A percentile compares a stretch with the other conserved stretches of the same genome.
Evolutionary conservation across 2,888 invertebrate species (phyloP).

Genomic region (Nymphalis c-album): DNA sequence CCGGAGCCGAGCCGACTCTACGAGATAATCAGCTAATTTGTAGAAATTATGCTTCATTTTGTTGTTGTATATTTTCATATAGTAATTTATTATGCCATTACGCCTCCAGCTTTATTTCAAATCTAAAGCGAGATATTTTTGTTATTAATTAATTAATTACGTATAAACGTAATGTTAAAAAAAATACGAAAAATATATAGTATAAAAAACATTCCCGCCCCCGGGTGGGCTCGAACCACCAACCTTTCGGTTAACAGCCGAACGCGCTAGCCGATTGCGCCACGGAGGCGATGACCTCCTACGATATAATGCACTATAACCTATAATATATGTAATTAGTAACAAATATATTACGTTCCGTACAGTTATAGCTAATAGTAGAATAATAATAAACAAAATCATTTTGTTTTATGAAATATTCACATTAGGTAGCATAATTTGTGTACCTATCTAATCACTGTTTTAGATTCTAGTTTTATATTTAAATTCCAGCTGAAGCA

Average conservation of each 20-base stretch:
- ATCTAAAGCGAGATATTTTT: no score
- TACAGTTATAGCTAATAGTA: no score
- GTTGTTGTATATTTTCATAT: neutral
- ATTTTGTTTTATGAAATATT: no score
- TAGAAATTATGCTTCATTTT: neutral
- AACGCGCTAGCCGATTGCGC: slow-evolving; percentile 98
- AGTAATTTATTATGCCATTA: neutral
- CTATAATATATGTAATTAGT: no score
- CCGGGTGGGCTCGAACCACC: slow-evolving; percentile 99
- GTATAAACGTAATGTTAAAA: no score
- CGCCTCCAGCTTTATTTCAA: no score
- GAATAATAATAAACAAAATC: no score
- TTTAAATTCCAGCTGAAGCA: no score
- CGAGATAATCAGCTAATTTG: slow-evolving; percentile 19
- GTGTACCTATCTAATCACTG: no score
- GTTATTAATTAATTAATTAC: neutral
- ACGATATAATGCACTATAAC: neutral
- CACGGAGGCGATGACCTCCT: slow-evolving; percentile 84
- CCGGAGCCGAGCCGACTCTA: neutral
- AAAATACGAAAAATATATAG: neutral
- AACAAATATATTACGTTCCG: neutral
- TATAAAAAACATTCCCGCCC: slow-evolving; percentile 79
- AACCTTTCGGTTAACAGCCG: slow-evolving; percentile 99
- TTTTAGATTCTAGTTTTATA: no score
- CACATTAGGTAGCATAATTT: no score